phyloP scores from a whole-genome alignment of 2,888 invertebrate genomes.

The Papilio elwesi region DNA sequence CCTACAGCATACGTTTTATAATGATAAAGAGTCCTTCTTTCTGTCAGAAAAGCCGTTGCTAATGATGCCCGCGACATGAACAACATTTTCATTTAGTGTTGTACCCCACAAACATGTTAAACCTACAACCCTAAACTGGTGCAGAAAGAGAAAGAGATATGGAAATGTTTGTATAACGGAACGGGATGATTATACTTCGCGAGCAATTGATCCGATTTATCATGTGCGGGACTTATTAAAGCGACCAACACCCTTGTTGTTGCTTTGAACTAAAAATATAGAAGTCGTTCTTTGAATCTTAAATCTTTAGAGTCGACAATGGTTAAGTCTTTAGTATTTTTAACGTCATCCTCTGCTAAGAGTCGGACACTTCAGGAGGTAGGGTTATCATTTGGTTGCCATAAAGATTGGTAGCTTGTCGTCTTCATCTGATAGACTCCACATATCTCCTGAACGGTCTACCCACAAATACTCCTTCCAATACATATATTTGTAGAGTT shows the following conservation, averaged over 20 bases:
- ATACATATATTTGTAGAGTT: too few species aligned
- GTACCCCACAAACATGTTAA: slow-evolving; percentile 69
- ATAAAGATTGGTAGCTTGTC: too few species aligned
- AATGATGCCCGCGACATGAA: slow-evolving; percentile 71
- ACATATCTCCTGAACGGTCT: too few species aligned
- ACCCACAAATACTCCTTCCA: too few species aligned
- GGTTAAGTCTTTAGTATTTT: slow-evolving; percentile 48
- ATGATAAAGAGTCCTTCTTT: slow-evolving; percentile 69
- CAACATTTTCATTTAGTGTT: slow-evolving; percentile 78
- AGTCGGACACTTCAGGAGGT: too few species aligned
- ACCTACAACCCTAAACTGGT: slow-evolving; percentile 59
- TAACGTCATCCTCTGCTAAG: slow-evolving; percentile 40
- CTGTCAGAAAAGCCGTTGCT: slow-evolving; percentile 72
- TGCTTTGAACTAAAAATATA: slow-evolving; percentile 68
- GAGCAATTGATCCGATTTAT: slow-evolving; percentile 80
- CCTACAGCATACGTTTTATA: slow-evolving; percentile 74
- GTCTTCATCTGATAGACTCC: too few species aligned
- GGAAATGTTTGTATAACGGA: slow-evolving; percentile 51
- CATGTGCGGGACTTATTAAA: slow-evolving; percentile 80
- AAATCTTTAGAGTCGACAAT: slow-evolving; percentile 38
- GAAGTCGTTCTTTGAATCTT: slow-evolving; percentile 54
- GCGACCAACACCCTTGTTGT: slow-evolving; percentile 73
- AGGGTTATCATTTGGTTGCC: too few species aligned
- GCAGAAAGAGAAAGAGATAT: slow-evolving; percentile 56
- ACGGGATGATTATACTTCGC: slow-evolving; percentile 56